Conservation (phyloP, 2,113 vertebrate genomes). For the Barbus barbus region DNA sequence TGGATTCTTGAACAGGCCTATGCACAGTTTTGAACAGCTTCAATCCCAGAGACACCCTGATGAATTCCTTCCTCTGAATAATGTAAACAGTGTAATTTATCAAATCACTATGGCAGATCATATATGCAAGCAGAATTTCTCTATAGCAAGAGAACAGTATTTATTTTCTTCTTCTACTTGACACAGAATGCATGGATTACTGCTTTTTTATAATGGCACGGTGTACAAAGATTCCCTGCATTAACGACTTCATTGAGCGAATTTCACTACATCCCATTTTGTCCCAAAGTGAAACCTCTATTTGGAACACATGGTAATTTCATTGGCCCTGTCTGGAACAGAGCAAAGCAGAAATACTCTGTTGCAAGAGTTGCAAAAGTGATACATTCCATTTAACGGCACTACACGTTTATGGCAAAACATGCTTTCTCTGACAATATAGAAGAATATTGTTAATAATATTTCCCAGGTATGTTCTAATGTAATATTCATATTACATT, state of each 20-base stretch:
- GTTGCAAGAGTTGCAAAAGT: slow-evolving; percentile 15
- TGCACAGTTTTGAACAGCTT: background rate
- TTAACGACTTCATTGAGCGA: background rate
- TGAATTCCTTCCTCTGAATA: background rate
- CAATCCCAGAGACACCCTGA: background rate
- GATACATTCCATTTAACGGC: background rate
- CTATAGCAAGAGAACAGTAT: background rate
- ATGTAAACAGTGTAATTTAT: background rate
- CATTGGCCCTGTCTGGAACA: background rate
- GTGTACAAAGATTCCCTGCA: background rate
- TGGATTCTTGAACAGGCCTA: background rate
- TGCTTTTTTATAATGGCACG: background rate
- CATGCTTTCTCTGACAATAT: no score
- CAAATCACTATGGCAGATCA: background rate
- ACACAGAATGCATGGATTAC: background rate
- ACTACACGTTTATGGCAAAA: no score
- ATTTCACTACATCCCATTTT: background rate
- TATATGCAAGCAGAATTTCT: background rate
- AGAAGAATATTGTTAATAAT: background rate
- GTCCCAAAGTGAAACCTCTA: background rate
- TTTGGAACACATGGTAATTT: background rate
- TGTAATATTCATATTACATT: background rate
- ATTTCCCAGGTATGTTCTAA: background rate
- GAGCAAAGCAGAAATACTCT: background rate
- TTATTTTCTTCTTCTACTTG: background rate